Evolutionary conservation across 2,888 invertebrate genomes (phyloP), one percentile per base, ranked within the genome.

Genomic region (Hirtodrosophila alboralis): DNA sequence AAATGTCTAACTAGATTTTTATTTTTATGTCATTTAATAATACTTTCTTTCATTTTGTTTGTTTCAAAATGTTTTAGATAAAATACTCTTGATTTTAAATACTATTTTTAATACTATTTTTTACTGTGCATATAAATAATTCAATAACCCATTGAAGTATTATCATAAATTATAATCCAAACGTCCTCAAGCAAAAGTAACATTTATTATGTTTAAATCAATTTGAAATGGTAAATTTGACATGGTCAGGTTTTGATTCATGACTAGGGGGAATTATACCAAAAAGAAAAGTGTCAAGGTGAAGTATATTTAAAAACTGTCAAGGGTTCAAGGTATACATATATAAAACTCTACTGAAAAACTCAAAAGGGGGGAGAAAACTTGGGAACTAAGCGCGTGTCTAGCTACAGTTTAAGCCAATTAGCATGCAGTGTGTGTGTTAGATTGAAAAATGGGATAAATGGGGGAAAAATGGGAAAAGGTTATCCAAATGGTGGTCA

Each of bases 201-300:
- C 28, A 27, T 66, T 45, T 47, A 57, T 13, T 33, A 38, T 38
- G 26, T 30, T 21, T 63, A 12, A 74, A 54, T 62, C 44, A 74
- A 63, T 68, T 69, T 26, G 33, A 56, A 40, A 70, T 54, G 58
- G 37, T 33, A 34, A 67, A 60, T 73, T 41, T 41, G 70, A 67
- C 33, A 49, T 28, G 73, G 76, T 73, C 77, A 76, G 75, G 51
- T 58, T 56, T 23, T 63, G 56, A 56, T 52, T 49, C 30, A 57
- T 43, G n/a, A 13, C 44, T 4, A 3, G 8, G 13, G 13, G 18
- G 18, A n/a, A 33, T 4, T n/a, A 18, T 18, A 23, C 14, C 21
- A 27, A 51, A 78, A n/a, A n/a, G n/a, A n/a, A 78, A 67, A 61
- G 72, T 81, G 86, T 81, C 84, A 81, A 81, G 86, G 86, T 86